These are phyloP conservation scores for Blomia tropicalis DNA, from an alignment of 2,888 invertebrate genomes.

Conservation along the genomic window DNA sequence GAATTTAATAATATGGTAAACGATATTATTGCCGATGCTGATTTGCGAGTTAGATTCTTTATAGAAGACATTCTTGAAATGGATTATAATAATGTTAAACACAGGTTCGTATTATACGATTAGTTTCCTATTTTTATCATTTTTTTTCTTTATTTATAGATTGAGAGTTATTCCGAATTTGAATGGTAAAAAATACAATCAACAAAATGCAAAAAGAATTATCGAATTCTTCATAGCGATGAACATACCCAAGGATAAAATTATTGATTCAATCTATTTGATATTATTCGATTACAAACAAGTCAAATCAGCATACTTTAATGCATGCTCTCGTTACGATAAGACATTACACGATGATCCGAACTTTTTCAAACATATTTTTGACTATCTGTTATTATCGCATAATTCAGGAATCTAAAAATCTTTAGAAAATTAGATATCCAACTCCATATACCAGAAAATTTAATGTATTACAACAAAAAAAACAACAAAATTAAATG, in stretches of 20 bases:
- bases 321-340: conserved; percentile 2
- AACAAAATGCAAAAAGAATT: neutral
- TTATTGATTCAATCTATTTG: conserved; percentile 7
- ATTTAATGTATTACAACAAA: too few species aligned
- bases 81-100: neutral
- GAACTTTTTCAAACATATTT: conserved; percentile 8
- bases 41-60: neutral
- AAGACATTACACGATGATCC: conserved; percentile 5
- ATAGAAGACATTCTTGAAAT: neutral
- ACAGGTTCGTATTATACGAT: neutral
- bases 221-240: conserved; percentile 9
- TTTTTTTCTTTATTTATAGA: neutral
- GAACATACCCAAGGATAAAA: neutral
- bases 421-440: too few species aligned
- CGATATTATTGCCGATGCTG: conserved; percentile 3
- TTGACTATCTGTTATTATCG: neutral
- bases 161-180: neutral
- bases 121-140: neutral
- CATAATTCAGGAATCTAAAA: too few species aligned
- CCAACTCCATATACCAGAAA: too few species aligned
- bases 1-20: neutral
- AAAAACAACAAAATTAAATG: too few species aligned
- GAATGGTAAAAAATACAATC: neutral
- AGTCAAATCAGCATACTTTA: conserved; percentile 4
- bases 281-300: conserved; percentile 4